These are phyloP conservation scores for Rhynchotus rufescens DNA, from an alignment of 2,797 vertebrate genomes.

Conservation along the genomic window DNA sequence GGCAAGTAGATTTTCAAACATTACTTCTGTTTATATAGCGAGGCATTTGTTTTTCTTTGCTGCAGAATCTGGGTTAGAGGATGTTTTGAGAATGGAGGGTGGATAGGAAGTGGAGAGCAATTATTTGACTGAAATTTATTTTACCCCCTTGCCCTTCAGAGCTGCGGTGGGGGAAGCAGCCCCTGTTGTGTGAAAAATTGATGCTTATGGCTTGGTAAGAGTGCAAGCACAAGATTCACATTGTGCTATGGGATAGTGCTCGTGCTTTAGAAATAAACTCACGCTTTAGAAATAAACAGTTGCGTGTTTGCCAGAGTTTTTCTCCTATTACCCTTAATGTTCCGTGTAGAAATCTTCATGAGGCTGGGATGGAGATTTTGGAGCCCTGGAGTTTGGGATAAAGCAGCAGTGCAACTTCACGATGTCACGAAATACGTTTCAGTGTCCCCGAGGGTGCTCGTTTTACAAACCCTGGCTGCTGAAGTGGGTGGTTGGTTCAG, in stretches of 20 bases:
- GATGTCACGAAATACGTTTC: not conserved
- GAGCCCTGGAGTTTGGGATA: not conserved
- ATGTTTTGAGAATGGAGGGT: slow-evolving; percentile 47
- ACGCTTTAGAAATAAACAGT: slow-evolving; percentile 49
- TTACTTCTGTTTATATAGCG: slow-evolving; percentile 42
- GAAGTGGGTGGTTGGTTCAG: not conserved
- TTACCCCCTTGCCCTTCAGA: not conserved
- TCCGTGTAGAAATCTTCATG: slow-evolving; percentile 57
- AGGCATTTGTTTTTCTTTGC: slow-evolving; percentile 54
- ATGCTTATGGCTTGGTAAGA: slow-evolving; percentile 28
- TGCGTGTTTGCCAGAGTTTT: slow-evolving; percentile 31
- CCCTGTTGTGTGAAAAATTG: slow-evolving; percentile 45
- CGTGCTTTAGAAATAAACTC: slow-evolving; percentile 56
- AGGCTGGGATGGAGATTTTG: not conserved
- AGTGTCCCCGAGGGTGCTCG: not conserved
- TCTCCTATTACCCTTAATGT: slow-evolving; percentile 54
- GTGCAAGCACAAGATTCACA: slow-evolving; percentile 7
- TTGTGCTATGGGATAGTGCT: not conserved
- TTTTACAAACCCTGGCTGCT: not conserved
- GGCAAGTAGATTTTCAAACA: slow-evolving; percentile 27
- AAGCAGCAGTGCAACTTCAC: not conserved
- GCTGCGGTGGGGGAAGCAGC: slow-evolving; percentile 7
- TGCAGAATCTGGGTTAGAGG: slow-evolving; percentile 47
- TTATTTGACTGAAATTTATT: slow-evolving; percentile 54
- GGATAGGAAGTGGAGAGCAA: slow-evolving; percentile 41